Evolutionary conservation across 2,113 vertebrate genomes (phyloP), one percentile per base, ranked within the genome.

Genomic region (Petaurus breviceps): DNA sequence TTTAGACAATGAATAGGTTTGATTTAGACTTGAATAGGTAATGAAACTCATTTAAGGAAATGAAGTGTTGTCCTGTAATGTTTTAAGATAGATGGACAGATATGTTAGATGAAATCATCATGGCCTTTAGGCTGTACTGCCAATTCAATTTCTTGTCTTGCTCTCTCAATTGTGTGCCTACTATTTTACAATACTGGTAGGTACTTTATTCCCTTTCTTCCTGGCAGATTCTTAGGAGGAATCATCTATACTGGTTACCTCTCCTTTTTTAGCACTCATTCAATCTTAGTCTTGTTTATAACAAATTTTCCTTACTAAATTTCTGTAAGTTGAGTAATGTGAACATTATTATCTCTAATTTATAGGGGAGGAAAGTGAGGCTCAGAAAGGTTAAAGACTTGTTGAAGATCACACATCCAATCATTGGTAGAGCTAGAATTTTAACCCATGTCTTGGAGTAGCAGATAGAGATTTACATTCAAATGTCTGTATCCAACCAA

Each of bases 11-110:
- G 23, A 54, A 23, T 54, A 54, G 22, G 53, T 24, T 24, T 54
- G 53, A 28, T 94, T 5, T 94, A 46, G 54, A 96, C 31, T 91
- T 93, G 24, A 93, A 94, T 61, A 7, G 92, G 25, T 24, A 68
- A 9, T 47, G 0, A 95, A 25, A 54, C 1, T 4, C 16, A 92
- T 7, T 57, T 8, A 77, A 51, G 53, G 22, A 2, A 91, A 46
- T n/a, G 50, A 95, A n/a, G 96, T 7, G 90, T 10, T 24, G 16
- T 51, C 51, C 37, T 53, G 14, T 61, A 47, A 84, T 31, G 89
- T 0, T 51, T 96, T 19, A 28, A 91, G 49, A 51, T 16, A 54
- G 90, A 90, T 3, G 61, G 0, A 54, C 3, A 1, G 23, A 16
- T n/a, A 14, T 92, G 84, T 93, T 92, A 84, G 23, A 43, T 54